phyloP scores from a whole-genome alignment of 2,113 vertebrate genomes.

The Meriones unguiculatus region DNA sequence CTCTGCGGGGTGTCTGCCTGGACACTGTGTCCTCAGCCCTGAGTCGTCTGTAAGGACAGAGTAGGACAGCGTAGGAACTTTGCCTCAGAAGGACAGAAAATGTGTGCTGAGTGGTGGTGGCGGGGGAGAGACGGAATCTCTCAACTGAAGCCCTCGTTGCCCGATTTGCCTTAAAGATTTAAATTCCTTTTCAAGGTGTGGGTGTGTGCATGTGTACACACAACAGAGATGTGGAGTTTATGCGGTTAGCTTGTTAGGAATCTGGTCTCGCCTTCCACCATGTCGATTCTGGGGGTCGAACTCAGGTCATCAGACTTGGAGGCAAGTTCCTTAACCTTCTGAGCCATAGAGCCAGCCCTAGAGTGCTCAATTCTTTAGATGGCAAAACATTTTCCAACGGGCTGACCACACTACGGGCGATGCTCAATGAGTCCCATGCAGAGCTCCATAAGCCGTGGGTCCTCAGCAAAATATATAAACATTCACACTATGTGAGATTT shows the following conservation, averaged over 20 bases:
- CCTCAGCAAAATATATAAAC: background rate
- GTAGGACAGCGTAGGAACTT: background rate
- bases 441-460: background rate
- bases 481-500: background rate
- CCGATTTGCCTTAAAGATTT: background rate
- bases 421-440: background rate
- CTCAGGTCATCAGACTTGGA: background rate
- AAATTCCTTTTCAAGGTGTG: background rate
- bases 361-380: background rate
- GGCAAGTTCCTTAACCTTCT: background rate
- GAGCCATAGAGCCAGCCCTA: background rate
- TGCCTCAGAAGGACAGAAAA: background rate
- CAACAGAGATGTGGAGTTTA: background rate
- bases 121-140: background rate
- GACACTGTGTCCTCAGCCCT: background rate
- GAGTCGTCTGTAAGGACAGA: conserved; percentile 30
- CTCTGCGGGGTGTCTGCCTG: background rate
- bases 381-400: background rate
- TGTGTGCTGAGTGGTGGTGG: fast-evolving
- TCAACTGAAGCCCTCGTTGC: background rate
- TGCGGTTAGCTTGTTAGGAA: background rate
- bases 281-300: background rate
- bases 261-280: background rate
- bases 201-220: background rate
- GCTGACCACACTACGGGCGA: fast-evolving